These are phyloP conservation scores for Pollenia angustigena DNA, from an alignment of 2,888 invertebrate species.

Conservation along the genomic window DNA sequence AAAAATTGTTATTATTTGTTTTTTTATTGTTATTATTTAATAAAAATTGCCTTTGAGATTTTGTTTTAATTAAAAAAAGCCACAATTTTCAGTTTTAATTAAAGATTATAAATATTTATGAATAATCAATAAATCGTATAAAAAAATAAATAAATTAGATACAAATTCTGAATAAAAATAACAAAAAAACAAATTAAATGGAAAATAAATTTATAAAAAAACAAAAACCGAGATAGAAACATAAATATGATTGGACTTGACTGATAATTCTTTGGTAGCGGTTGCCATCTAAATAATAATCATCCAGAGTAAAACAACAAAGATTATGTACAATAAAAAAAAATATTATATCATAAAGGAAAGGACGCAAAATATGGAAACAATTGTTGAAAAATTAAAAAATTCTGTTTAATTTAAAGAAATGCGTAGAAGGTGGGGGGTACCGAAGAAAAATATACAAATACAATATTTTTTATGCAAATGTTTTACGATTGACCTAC, in stretches of 20 bases:
- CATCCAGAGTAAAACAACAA: slow-evolving; percentile 48
- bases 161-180: slow-evolving; percentile 3
- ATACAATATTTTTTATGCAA: slow-evolving; percentile 74
- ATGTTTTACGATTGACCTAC: slow-evolving; percentile 72
- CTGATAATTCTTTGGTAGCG: slow-evolving; percentile 34
- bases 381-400: slow-evolving; percentile 27
- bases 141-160: slow-evolving; percentile 18
- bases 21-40: slow-evolving; percentile 4
- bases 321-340: background rate
- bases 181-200: slow-evolving; percentile 5
- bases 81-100: slow-evolving; percentile 64
- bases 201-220: background rate
- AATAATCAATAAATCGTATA: slow-evolving; percentile 39
- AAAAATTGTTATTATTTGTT: background rate
- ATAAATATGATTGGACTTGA: slow-evolving; percentile 20
- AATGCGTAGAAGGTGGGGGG: background rate
- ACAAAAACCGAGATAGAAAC: background rate
- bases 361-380: slow-evolving; percentile 21
- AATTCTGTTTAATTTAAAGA: slow-evolving; percentile 17
- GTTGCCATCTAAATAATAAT: slow-evolving; percentile 26
- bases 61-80: slow-evolving; percentile 21
- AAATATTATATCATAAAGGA: background rate
- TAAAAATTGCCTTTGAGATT: slow-evolving; percentile 34
- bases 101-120: slow-evolving; percentile 69
- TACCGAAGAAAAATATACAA: background rate